Evolutionary conservation across 2,797 vertebrate species (phyloP).

Genomic region (Dendrocincla fuliginosa): DNA sequence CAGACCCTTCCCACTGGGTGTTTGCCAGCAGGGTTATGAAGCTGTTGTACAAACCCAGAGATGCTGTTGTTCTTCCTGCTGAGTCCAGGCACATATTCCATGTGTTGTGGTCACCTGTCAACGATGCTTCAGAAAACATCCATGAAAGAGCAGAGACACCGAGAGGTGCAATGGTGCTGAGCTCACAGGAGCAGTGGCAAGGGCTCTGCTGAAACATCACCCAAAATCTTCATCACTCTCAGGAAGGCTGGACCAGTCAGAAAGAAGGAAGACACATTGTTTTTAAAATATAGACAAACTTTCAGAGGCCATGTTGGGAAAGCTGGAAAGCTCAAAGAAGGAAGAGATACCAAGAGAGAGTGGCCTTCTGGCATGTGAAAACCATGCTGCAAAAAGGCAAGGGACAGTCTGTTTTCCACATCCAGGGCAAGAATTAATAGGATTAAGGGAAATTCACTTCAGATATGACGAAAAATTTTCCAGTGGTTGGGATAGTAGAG

Average conservation of each 20-base stretch:
- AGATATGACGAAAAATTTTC: neutral
- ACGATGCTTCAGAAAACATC: neutral
- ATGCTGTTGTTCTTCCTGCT: neutral
- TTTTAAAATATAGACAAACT: neutral
- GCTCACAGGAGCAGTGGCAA: neutral
- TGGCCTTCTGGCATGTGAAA: neutral
- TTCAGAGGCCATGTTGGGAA: neutral
- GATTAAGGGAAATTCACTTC: neutral
- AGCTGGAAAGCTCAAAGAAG: neutral
- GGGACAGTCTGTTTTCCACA: neutral
- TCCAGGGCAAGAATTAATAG: neutral
- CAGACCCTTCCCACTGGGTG: neutral
- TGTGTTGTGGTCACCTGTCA: neutral
- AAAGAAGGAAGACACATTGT: neutral
- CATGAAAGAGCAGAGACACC: neutral
- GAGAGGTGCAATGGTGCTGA: neutral
- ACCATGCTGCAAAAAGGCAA: neutral
- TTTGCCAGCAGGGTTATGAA: neutral
- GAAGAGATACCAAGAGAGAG: neutral
- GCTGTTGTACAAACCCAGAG: neutral
- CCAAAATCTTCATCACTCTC: neutral
- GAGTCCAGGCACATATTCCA: neutral
- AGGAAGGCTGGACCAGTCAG: neutral
- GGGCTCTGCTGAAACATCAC: neutral
- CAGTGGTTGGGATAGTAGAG: neutral